Evolutionary conservation across 2,888 invertebrate species (phyloP).

Genomic region (Eucera pruinosa): DNA sequence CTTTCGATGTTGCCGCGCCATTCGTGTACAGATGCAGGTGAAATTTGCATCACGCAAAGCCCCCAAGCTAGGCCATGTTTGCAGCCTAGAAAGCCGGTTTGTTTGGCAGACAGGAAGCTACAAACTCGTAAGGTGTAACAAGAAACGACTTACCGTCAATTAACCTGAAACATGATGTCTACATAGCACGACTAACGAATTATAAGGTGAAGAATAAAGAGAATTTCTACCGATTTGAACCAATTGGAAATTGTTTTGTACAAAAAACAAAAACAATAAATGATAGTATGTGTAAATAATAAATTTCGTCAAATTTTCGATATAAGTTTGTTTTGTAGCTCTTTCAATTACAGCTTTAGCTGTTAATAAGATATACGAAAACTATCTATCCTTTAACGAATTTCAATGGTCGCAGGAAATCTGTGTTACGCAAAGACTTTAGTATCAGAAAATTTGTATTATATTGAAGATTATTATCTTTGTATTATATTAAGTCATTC

Average conservation of each 20-base stretch:
- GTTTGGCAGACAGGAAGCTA: slow-evolving; percentile 15
- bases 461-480: too few species aligned
- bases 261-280: too few species aligned
- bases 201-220: background rate
- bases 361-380: background rate
- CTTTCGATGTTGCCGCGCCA: background rate
- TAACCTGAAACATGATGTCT: background rate
- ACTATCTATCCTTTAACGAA: too few species aligned
- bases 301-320: too few species aligned
- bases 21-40: background rate
- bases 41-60: slow-evolving; percentile 21
- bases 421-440: background rate
- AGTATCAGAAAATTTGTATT: too few species aligned
- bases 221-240: too few species aligned
- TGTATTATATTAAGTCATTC: too few species aligned
- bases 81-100: background rate
- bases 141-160: background rate
- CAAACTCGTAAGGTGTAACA: slow-evolving; percentile 3
- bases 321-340: too few species aligned
- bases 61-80: background rate
- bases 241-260: too few species aligned
- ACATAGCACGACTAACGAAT: background rate
- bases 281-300: too few species aligned
- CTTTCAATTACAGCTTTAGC: background rate
- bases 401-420: too few species aligned